phyloP scores from a whole-genome alignment of 2,888 invertebrate species.

The Atherix ibis region DNA sequence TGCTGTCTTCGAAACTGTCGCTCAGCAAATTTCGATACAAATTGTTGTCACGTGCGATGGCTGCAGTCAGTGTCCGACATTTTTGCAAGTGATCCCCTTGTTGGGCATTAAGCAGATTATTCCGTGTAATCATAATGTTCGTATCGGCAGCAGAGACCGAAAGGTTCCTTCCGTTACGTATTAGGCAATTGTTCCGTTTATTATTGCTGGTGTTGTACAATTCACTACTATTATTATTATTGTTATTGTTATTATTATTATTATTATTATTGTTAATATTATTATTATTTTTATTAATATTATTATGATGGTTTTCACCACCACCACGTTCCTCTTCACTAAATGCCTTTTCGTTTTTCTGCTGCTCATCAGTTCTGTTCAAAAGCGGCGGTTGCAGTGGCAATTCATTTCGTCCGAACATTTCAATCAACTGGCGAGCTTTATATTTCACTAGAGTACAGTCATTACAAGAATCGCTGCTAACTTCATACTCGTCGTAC shows the following conservation, averaged over 20 bases:
- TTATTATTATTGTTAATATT: constrained; percentile 4
- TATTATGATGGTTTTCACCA: background rate
- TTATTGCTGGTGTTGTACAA: background rate
- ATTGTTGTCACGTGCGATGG: constrained; percentile 11
- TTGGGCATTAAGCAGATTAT: constrained; percentile 6
- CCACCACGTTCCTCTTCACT: too few relatives aligned
- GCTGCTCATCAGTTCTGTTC: background rate
- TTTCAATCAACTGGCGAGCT: constrained; percentile 10
- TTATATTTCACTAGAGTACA: constrained; percentile 9
- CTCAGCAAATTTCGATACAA: constrained; percentile 11
- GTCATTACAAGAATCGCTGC: constrained; percentile 9
- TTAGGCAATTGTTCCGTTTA: too few relatives aligned
- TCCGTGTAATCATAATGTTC: constrained; percentile 9
- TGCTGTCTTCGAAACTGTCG: constrained; percentile 12
- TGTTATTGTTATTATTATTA: constrained; percentile 3
- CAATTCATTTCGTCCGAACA: constrained; percentile 6
- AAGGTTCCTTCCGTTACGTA: too few relatives aligned
- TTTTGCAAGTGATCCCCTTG: constrained; percentile 5
- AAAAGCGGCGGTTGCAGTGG: background rate
- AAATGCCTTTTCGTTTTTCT: too few relatives aligned
- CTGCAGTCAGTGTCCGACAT: constrained; percentile 10
- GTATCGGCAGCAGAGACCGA: too few relatives aligned
- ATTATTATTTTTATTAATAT: constrained; percentile 1
- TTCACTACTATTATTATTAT: background rate
- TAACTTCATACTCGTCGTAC: constrained; percentile 7